These are phyloP conservation scores for Asarcornis scutulata DNA, from an alignment of 2,113 vertebrate species.

Conservation along the genomic window DNA sequence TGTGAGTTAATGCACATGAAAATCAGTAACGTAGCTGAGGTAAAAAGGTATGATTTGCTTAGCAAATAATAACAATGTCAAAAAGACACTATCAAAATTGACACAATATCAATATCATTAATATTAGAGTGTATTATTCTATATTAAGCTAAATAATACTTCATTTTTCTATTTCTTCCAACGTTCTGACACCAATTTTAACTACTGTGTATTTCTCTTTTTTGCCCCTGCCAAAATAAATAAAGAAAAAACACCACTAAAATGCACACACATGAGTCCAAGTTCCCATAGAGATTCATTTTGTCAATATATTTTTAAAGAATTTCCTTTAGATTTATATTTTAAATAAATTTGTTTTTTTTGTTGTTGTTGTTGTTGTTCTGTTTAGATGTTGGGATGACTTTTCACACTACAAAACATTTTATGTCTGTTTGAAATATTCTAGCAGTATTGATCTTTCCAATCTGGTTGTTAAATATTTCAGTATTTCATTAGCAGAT, in stretches of 20 bases:
- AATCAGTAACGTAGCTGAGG: not conserved
- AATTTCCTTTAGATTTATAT: not conserved
- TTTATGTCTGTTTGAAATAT: not conserved
- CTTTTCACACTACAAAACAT: not conserved
- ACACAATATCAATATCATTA: not conserved
- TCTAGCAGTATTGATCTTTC: not conserved
- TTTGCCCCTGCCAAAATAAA: not conserved
- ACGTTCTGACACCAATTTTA: not conserved
- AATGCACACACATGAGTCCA: not conserved
- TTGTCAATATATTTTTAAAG: not conserved
- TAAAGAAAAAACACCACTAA: not conserved
- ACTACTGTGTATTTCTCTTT: not conserved
- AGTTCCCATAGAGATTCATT: not conserved
- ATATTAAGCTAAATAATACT: not conserved
- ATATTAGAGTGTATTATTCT: not conserved
- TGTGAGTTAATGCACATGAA: not conserved
- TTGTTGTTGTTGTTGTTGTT: too few species aligned
- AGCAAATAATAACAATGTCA: not conserved
- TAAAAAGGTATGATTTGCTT: not conserved
- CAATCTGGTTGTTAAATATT: not conserved
- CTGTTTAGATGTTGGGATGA: not conserved
- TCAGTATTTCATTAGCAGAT: not conserved
- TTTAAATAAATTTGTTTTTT: not conserved
- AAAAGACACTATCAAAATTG: not conserved
- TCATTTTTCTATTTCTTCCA: not conserved